Conservation (phyloP, 2,797 vertebrate species). For the Ceryle rudis region DNA sequence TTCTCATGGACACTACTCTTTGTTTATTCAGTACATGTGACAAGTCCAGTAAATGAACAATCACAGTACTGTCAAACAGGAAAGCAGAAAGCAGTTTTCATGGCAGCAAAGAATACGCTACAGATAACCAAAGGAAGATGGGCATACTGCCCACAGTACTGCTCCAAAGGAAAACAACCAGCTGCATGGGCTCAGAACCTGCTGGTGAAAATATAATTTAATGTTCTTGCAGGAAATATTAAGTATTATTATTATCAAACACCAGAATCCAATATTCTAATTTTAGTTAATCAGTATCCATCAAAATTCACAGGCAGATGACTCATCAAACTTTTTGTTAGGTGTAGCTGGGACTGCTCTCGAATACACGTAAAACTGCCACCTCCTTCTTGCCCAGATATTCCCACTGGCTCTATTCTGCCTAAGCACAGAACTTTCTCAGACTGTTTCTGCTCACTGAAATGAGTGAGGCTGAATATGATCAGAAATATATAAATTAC, state of each 20-base stretch:
- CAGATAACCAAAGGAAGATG: slow-evolving; percentile 15
- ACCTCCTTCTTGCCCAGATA: not conserved
- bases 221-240: not conserved
- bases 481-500: not conserved
- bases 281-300: not conserved
- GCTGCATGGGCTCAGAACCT: not conserved
- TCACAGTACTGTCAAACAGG: slow-evolving; percentile 14
- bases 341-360: not conserved
- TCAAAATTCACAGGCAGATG: not conserved
- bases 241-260: not conserved
- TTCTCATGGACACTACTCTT: not conserved
- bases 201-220: not conserved
- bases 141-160: not conserved
- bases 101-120: slow-evolving; percentile 1
- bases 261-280: not conserved
- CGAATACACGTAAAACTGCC: not conserved
- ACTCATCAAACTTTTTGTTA: not conserved
- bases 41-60: not conserved
- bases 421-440: not conserved
- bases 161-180: not conserved
- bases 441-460: not conserved
- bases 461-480: not conserved
- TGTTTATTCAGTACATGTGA: not conserved
- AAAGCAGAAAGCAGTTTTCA: slow-evolving; percentile 12
- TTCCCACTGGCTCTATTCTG: not conserved